phyloP scores from a whole-genome alignment of 1,140 invertebrate genomes.

The Trachymyrmex septentrionalis region DNA sequence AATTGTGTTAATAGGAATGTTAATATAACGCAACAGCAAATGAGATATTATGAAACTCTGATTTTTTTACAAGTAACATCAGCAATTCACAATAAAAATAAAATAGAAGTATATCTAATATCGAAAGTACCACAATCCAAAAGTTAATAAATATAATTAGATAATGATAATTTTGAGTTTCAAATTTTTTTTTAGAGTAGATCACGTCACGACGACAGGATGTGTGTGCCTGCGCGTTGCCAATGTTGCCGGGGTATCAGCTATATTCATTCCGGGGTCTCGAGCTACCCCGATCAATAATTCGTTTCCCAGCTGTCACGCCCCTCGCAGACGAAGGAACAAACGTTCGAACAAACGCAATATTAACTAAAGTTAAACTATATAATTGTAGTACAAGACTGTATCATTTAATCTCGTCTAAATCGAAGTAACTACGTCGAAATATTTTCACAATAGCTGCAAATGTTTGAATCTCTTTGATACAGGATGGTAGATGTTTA shows the following conservation, averaged over 20 bases:
- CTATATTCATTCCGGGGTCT: slow-evolving; percentile 72
- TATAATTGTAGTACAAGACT: background rate
- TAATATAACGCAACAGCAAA: background rate
- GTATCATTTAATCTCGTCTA: background rate
- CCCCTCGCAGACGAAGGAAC: slow-evolving; percentile 52
- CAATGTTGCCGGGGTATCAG: slow-evolving; percentile 57
- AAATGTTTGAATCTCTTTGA: background rate
- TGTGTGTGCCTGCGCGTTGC: slow-evolving; percentile 49
- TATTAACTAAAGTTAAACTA: slow-evolving; percentile 2
- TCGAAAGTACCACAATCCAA: background rate
- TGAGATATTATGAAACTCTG: background rate
- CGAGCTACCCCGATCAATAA: slow-evolving; percentile 78
- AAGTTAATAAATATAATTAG: background rate
- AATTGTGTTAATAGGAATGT: background rate
- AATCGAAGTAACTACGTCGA: background rate
- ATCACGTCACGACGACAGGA: background rate
- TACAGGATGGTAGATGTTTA: background rate
- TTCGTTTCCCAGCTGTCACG: slow-evolving; percentile 78
- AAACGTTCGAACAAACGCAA: background rate
- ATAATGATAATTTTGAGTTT: background rate
- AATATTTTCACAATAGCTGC: background rate
- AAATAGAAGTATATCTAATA: background rate
- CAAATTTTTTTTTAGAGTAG: background rate
- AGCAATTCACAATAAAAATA: background rate
- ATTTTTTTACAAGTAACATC: background rate